Conservation (phyloP, 1,140 invertebrate species). For the Danaus melanippus region DNA sequence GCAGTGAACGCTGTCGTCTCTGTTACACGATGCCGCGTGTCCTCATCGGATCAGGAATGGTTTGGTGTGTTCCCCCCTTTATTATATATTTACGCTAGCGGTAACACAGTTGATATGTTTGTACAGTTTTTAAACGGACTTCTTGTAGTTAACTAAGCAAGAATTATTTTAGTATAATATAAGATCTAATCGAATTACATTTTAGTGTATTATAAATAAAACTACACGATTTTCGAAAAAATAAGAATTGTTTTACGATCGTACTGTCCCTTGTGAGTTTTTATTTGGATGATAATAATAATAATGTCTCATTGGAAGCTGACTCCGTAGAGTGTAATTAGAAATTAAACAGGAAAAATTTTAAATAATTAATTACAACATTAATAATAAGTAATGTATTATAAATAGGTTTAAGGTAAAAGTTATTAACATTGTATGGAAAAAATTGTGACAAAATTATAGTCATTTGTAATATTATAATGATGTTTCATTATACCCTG, state of each 20-base stretch:
- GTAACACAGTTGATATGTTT: conserved; percentile 56
- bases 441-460: conserved; percentile 71
- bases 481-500: conserved; percentile 54
- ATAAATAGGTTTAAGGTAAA: conserved; percentile 70
- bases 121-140: conserved; percentile 69
- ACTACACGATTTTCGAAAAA: conserved; percentile 43
- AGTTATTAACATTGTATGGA: conserved; percentile 72
- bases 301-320: conserved; percentile 52
- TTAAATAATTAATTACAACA: conserved; percentile 65
- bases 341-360: conserved; percentile 64
- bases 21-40: conserved; percentile 41
- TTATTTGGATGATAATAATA: conserved; percentile 41
- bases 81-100: conserved; percentile 42
- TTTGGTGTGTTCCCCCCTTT: conserved; percentile 28
- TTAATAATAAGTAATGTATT: conserved; percentile 70
- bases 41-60: conserved; percentile 21
- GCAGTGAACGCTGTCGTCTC: conserved; percentile 35
- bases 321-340: conserved; percentile 64
- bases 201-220: conserved; percentile 60
- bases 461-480: conserved; percentile 70
- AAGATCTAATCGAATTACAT: conserved; percentile 70
- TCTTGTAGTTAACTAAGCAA: conserved; percentile 65
- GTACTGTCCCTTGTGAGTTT: conserved; percentile 40
- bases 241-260: conserved; percentile 49
- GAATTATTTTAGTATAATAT: conserved; percentile 67